These are phyloP conservation scores for Phalacrocorax carbo DNA, from an alignment of 2,113 vertebrate species.

Conservation along the genomic window DNA sequence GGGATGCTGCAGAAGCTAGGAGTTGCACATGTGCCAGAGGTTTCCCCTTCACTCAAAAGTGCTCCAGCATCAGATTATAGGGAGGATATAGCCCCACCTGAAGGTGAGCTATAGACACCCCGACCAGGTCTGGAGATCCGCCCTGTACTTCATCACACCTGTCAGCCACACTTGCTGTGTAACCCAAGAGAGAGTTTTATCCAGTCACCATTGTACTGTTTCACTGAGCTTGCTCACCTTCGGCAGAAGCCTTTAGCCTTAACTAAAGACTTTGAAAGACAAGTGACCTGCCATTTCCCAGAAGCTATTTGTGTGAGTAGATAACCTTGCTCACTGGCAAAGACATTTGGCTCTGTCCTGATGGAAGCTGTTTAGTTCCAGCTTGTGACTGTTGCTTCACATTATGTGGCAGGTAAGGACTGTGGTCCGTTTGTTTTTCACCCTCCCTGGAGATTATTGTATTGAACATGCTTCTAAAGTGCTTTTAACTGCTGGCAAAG, in stretches of 20 bases:
- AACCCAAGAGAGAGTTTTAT: not conserved
- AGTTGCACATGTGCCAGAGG: not conserved
- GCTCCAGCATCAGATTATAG: not conserved
- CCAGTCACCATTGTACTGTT: not conserved
- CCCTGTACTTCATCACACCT: not conserved
- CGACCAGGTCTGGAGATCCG: not conserved
- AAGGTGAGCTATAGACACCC: not conserved
- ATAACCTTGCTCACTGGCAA: not conserved
- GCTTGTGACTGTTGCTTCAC: not conserved
- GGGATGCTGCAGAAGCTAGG: not conserved
- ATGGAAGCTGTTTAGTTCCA: not conserved
- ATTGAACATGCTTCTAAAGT: not conserved
- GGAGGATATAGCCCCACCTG: accelerated
- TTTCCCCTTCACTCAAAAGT: not conserved
- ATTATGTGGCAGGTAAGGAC: not conserved
- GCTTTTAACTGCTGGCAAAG: not conserved
- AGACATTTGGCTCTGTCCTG: not conserved
- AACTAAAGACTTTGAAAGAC: not conserved
- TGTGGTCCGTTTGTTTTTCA: accelerated
- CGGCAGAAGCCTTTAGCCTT: not conserved
- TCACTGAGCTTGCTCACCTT: not conserved
- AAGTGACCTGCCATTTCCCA: not conserved
- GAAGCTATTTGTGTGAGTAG: not conserved
- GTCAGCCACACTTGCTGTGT: accelerated
- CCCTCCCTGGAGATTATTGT: not conserved